These are phyloP conservation scores for Polypterus bichir DNA, from an alignment of 2,113 vertebrate genomes.

Conservation along the genomic window DNA sequence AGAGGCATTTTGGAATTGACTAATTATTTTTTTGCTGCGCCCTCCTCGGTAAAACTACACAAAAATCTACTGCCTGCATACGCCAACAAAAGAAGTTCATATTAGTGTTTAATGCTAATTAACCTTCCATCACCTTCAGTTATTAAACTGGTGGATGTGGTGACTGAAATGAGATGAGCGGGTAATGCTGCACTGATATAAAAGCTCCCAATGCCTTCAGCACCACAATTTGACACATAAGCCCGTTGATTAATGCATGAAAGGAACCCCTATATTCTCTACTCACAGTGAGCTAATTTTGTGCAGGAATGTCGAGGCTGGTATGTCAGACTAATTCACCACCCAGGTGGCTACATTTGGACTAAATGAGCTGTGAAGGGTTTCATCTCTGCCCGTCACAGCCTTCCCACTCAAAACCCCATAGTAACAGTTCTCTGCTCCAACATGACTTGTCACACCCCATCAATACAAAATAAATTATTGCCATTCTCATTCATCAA, in stretches of 20 bases:
- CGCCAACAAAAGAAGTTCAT: too few species aligned
- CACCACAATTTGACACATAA: slow-evolving; percentile 66
- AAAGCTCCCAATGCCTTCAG: too few species aligned
- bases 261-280: slow-evolving; percentile 63
- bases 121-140: too few species aligned
- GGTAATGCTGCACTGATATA: too few species aligned
- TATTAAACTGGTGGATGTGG: too few species aligned
- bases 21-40: too few species aligned
- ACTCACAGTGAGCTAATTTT: slow-evolving; percentile 70
- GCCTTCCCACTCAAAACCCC: slow-evolving; percentile 46
- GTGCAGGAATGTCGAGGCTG: slow-evolving; percentile 65
- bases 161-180: too few species aligned
- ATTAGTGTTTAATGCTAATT: too few species aligned
- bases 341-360: slow-evolving; percentile 90
- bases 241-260: slow-evolving; percentile 74
- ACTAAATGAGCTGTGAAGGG: slow-evolving; percentile 96
- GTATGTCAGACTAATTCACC: slow-evolving; percentile 71
- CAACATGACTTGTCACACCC: slow-evolving; percentile 80
- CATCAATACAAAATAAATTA: slow-evolving; percentile 96
- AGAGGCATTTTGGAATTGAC: too few species aligned
- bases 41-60: too few species aligned
- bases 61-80: too few species aligned
- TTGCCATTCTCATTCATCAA: slow-evolving; percentile 77
- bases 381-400: slow-evolving; percentile 69
- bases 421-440: slow-evolving; percentile 57